Evolutionary conservation across 2,888 invertebrate species (phyloP), one percentile per base, ranked within the genome.

Genomic region (Lasioglossum pauxillum): DNA sequence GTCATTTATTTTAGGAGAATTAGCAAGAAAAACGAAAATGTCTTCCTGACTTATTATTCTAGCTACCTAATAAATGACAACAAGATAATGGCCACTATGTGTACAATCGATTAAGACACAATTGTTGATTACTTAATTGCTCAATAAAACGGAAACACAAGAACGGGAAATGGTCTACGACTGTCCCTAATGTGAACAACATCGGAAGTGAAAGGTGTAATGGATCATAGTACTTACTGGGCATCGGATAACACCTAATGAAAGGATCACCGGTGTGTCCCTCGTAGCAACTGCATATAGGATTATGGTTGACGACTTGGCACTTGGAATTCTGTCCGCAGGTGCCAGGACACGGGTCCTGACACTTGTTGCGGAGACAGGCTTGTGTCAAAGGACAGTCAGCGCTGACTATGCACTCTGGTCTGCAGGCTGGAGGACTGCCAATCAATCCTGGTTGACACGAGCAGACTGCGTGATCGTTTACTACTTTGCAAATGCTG

Each of bases 251-350:
- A 92, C 97, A 97, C 78, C 94, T 94, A 71, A 96, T 96, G 93
- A 98, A 97, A 4, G 98, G 97, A 96, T 98, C 97, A n/a, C 98
- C 98, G 23, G 97, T 97, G 92, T 96, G 97, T 78, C 97, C 96
- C 27, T 96, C 95, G 87, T 97, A 96, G 93, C 98, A 98, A 35
- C 97, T 97, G 94, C 98, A 98, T 88, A 98, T 96, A 2, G 98
- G 98, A 93, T 97, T 98, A 93, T 98, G 98, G 92, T 97, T 97
- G 86, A 97, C 97, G 38, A 98, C 98, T 94, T 97, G 97, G 91
- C 98, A 98, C 80, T 97, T 96, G 16, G 98, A 97, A 92, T 97
- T 97, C 89, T 97, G 96, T 31, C 98, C 98, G 92, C 98, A 98
- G 71, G 97, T 97, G 75, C 97, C 97, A 4, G 96, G 96, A 91